phyloP scores from a whole-genome alignment of 1,140 invertebrate genomes.

The Temnothorax longispinosus region DNA sequence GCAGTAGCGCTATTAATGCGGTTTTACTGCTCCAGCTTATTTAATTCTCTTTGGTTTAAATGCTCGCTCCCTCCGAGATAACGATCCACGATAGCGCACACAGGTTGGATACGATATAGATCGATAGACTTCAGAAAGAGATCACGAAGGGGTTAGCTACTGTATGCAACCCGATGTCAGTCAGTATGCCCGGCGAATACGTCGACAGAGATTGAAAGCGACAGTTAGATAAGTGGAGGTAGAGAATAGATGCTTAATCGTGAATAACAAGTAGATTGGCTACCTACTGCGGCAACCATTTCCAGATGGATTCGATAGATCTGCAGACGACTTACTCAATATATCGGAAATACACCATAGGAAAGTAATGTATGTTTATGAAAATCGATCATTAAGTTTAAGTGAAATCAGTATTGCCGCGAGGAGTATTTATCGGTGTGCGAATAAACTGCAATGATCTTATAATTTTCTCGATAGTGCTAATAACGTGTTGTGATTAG shows the following conservation, averaged over 20 bases:
- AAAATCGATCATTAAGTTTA: not conserved
- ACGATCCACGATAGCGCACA: conserved; percentile 63
- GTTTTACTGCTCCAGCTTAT: conserved; percentile 39
- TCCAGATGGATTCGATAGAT: conserved; percentile 34
- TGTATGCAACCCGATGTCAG: conserved; percentile 62
- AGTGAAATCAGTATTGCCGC: conserved; percentile 9
- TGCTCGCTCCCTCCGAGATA: conserved; percentile 53
- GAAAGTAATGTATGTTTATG: conserved; percentile 4
- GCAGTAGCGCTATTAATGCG: conserved; percentile 54
- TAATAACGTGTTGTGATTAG: not conserved
- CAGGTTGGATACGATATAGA: conserved; percentile 47
- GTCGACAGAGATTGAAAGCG: conserved; percentile 69
- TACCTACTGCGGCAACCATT: conserved; percentile 6
- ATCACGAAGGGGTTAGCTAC: conserved; percentile 62
- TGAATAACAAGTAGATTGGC: conserved; percentile 49
- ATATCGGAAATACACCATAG: conserved; percentile 30
- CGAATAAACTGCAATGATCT: conserved; percentile 8
- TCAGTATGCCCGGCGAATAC: conserved; percentile 49
- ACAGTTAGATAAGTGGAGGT: conserved; percentile 58
- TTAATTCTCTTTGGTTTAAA: conserved; percentile 57
- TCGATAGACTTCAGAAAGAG: conserved; percentile 68
- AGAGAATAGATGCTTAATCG: conserved; percentile 63
- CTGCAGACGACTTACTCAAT: conserved; percentile 28
- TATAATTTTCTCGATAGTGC: not conserved
- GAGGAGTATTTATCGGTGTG: conserved; percentile 23